These are phyloP conservation scores for Agrochola litura DNA, from an alignment of 2,888 invertebrate species.

Conservation along the genomic window DNA sequence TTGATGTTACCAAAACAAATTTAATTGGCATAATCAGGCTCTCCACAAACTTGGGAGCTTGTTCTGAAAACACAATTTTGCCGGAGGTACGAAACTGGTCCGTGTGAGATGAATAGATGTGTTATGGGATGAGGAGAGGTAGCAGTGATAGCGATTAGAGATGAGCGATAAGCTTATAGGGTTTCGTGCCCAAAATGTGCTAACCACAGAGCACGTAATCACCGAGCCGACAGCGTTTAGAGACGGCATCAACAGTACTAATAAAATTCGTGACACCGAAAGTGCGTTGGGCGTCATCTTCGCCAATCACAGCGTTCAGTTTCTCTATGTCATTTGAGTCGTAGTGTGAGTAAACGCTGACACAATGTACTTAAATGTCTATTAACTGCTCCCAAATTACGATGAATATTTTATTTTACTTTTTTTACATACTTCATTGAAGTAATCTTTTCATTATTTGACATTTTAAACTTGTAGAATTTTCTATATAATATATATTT, in stretches of 20 bases:
- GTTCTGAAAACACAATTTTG: slow-evolving; percentile 42
- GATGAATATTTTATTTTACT: no score
- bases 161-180: not conserved
- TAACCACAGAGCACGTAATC: not conserved
- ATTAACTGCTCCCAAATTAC: no score
- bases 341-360: no score
- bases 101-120: slow-evolving; percentile 21
- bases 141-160: slow-evolving; percentile 1
- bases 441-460: no score
- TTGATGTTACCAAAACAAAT: slow-evolving; percentile 30
- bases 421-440: no score
- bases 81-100: slow-evolving; percentile 13
- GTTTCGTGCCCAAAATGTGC: not conserved
- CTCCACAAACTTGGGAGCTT: slow-evolving; percentile 25
- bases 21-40: slow-evolving; percentile 43
- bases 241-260: not conserved
- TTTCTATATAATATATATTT: no score
- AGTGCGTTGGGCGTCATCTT: not conserved
- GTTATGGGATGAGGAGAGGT: slow-evolving; percentile 13
- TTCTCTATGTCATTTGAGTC: no score
- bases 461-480: no score
- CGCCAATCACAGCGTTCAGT: not conserved
- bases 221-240: not conserved
- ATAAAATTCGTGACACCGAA: not conserved
- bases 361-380: no score